Evolutionary conservation across 2,797 vertebrate species (phyloP), one percentile per base, ranked within the genome.

Genomic region (Hyperoplus immaculatus): DNA sequence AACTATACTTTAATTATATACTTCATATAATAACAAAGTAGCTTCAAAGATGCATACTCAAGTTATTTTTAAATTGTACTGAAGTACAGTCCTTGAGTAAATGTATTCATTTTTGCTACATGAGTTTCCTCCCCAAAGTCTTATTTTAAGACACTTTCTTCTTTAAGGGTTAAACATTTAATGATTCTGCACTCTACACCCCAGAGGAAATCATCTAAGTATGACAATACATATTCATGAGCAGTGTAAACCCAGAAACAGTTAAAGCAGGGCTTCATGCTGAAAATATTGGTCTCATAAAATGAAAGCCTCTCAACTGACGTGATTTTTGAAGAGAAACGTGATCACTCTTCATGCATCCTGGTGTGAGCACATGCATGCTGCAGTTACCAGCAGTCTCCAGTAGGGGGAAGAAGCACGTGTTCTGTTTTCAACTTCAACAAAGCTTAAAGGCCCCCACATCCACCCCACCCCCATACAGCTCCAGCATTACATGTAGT

Each of bases 321-420:
- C 13, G 15, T 70, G 49, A 42, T 72, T 81, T 64, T 64, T 43
- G 29, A 8, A 7, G 15, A 51, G 51, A 69, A 78, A 73, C 62
- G n/a, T 62, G 55, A 61, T 59, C 69, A 36, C 57, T 39, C 38
- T 41, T n/a, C 38, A 12, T 41, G 46, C 4, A 9, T 8, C 18
- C 42, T 64, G 41, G 7, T 39, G 59, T 3, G 67, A 43, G 38
- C 10, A 55, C 16, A 41, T 7, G 58, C 21, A 39, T 55, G 10
- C 53, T 78, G 87, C 64, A n/a, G 65, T 73, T 72, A 5, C 59
- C 58, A 3, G 3, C 6, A 46, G 3, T 11, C 5, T 65, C 87
- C 91, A 77, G 72, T 41, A 85, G 89, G 82, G 66, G 91, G 91
- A 65, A 82, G 70, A 66, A 39, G 75, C 84, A 87, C 81, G 75